phyloP scores from a whole-genome alignment of 2,797 vertebrate species.

The Simalia tracyae region DNA sequence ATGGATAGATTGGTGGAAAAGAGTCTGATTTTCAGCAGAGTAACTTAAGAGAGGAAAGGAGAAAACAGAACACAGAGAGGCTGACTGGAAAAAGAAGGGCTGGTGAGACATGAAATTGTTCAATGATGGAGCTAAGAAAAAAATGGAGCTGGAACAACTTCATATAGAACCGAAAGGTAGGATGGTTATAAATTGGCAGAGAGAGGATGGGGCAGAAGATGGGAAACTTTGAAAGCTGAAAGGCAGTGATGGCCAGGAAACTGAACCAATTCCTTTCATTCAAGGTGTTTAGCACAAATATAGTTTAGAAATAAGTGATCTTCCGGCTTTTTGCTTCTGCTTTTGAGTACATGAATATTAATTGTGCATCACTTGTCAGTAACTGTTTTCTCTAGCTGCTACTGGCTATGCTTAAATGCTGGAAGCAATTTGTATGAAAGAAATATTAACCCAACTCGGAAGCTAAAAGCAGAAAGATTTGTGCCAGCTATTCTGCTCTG shows the following conservation, averaged over 20 bases:
- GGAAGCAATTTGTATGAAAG: slow-evolving; percentile 16
- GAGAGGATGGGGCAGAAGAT: neutral
- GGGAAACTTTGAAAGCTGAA: neutral
- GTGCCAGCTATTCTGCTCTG: neutral
- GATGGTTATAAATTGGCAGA: neutral
- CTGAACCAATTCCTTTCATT: neutral
- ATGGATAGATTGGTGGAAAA: neutral
- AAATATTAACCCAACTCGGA: slow-evolving; percentile 31
- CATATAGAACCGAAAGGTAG: neutral
- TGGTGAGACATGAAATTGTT: neutral
- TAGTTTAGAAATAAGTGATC: neutral
- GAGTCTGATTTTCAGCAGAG: neutral
- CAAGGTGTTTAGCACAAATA: neutral
- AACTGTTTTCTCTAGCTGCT: neutral
- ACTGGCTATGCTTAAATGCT: slow-evolving; percentile 13
- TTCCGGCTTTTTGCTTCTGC: slow-evolving; percentile 13
- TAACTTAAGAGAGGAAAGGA: neutral
- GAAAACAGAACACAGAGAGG: neutral
- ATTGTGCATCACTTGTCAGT: neutral
- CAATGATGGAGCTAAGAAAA: neutral
- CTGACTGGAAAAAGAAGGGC: neutral
- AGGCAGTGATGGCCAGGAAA: neutral
- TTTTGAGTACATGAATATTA: neutral
- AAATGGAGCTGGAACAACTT: neutral
- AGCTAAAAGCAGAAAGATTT: slow-evolving; percentile 32